A percentile compares a stretch with the other conserved stretches of the same genome.
Evolutionary conservation across 2,113 vertebrate genomes (phyloP).

Genomic region (Pseudopodoces humilis): DNA sequence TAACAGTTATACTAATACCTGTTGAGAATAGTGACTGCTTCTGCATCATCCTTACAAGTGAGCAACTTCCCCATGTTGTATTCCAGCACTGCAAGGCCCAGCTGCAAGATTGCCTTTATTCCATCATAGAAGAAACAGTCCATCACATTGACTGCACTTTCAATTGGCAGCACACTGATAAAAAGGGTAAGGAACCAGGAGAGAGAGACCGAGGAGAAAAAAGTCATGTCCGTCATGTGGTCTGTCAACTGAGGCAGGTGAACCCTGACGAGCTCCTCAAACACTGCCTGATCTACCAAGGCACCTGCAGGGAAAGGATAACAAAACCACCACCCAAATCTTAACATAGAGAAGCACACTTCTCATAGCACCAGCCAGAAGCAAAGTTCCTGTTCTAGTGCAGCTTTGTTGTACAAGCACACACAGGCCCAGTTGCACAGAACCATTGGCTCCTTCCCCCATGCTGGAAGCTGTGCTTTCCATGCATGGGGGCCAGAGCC

Average conservation of each 20-base stretch:
- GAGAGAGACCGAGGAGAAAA: constrained; percentile 96
- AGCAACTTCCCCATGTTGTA: constrained; percentile 94
- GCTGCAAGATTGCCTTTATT: constrained; percentile 92
- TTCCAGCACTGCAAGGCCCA: constrained; percentile 91
- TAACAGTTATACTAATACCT: constrained; percentile 74
- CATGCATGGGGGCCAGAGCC: neutral
- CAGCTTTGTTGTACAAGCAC: neutral
- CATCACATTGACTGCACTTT: constrained; percentile 95
- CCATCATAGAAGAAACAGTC: constrained; percentile 98
- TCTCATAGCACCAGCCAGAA: neutral
- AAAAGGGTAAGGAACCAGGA: constrained; percentile 99
- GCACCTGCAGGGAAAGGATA: constrained; percentile 81
- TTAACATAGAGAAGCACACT: neutral
- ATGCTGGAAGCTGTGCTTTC: neutral
- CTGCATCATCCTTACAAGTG: constrained; percentile 90
- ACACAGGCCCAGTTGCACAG: neutral
- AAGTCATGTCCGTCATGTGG: constrained; percentile 95
- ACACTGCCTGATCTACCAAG: constrained; percentile 97
- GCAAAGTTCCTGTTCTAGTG: neutral
- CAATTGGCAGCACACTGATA: constrained; percentile 94
- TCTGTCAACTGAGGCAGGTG: constrained; percentile 93
- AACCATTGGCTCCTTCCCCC: neutral
- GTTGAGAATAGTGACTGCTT: constrained; percentile 94
- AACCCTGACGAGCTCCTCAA: constrained; percentile 94
- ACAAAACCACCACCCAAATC: constrained; percentile 39